phyloP scores from a whole-genome alignment of 2,797 vertebrate genomes.

The Sebastiscus albofasciatus region DNA sequence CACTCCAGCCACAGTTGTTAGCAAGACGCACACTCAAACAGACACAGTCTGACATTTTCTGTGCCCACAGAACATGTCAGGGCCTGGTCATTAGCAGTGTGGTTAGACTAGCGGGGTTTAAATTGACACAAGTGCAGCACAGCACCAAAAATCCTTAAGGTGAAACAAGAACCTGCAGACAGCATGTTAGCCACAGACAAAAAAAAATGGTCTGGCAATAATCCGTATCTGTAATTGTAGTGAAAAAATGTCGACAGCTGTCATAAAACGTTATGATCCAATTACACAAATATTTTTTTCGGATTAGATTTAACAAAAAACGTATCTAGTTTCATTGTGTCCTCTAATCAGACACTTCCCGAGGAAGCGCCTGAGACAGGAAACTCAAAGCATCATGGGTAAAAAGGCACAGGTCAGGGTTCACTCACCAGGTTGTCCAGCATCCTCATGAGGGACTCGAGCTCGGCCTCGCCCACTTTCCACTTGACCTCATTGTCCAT shows the following conservation, averaged over 20 bases:
- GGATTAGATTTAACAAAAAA: constrained; percentile 20
- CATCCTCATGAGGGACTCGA: constrained; percentile 97
- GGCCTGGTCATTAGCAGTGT: constrained; percentile 43
- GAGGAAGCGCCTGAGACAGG: constrained; percentile 53
- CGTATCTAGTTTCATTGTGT: constrained; percentile 42
- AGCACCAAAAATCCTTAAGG: neutral
- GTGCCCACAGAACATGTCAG: constrained; percentile 41
- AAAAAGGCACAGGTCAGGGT: constrained; percentile 53
- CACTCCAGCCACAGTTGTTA: constrained; percentile 59
- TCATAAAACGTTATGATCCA: constrained; percentile 5
- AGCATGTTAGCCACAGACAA: constrained; percentile 1
- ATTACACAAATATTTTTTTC: constrained; percentile 15
- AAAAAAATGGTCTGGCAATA: neutral
- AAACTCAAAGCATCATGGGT: constrained; percentile 54
- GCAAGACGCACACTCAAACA: constrained; percentile 49
- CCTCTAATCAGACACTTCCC: constrained; percentile 61
- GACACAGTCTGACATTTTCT: constrained; percentile 56
- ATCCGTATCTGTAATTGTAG: neutral
- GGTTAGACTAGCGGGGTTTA: constrained; percentile 19
- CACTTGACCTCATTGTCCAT: constrained; percentile 90
- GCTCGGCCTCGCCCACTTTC: constrained; percentile 94
- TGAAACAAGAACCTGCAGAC: neutral
- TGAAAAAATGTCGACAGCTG: neutral
- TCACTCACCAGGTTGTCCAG: constrained; percentile 96
- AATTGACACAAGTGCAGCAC: neutral